Evolutionary conservation across 2,797 vertebrate species (phyloP).

Genomic region (Trematomus bernacchii): DNA sequence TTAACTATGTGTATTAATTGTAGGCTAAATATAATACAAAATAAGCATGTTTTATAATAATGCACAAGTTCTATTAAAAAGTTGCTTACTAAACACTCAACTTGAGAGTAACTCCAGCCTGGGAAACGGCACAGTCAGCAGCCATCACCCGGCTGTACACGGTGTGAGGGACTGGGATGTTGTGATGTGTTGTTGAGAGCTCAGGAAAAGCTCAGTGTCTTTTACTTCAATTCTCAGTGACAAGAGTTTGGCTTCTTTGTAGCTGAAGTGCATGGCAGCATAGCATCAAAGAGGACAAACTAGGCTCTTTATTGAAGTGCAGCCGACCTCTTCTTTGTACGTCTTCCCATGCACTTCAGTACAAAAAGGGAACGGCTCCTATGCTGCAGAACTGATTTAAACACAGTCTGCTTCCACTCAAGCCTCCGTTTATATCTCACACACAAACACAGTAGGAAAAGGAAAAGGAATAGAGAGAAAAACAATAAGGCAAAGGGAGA

Average conservation of each 20-base stretch:
- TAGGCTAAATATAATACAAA: too few relatives aligned
- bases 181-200: conserved; percentile 52
- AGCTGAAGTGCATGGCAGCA: conserved; percentile 76
- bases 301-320: conserved; percentile 81
- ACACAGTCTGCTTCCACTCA: conserved; percentile 60
- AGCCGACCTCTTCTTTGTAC: conserved; percentile 78
- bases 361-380: conserved; percentile 70
- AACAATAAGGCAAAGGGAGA: conserved; percentile 30
- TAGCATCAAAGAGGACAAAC: conserved; percentile 83
- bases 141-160: conserved; percentile 25
- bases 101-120: conserved; percentile 18
- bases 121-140: neutral
- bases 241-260: conserved; percentile 70
- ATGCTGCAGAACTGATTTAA: conserved; percentile 65
- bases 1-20: too few relatives aligned
- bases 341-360: conserved; percentile 74
- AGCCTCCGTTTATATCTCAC: conserved; percentile 34
- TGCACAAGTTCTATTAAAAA: neutral
- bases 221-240: conserved; percentile 71
- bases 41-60: neutral
- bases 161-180: conserved; percentile 48
- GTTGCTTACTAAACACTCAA: neutral
- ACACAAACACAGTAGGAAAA: conserved; percentile 35
- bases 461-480: conserved; percentile 27
- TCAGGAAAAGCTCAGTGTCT: conserved; percentile 63